Conservation (phyloP, 2,113 vertebrate species). For the Grammomys dolichurus region DNA sequence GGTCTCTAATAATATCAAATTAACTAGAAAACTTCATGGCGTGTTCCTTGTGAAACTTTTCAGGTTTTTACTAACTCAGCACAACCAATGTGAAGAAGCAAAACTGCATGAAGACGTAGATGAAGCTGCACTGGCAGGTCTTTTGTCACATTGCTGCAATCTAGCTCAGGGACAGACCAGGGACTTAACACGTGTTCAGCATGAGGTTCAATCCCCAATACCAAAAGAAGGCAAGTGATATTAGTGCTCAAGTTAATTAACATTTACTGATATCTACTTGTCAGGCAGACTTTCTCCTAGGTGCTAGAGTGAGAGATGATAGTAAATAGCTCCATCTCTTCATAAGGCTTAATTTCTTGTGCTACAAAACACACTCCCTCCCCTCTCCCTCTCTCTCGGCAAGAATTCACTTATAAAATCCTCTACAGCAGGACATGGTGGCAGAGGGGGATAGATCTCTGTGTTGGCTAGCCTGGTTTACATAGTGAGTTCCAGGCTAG, state of each 20-base stretch:
- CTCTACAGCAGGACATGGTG: not conserved
- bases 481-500: not conserved
- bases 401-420: conserved; percentile 15
- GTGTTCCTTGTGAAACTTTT: not conserved
- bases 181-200: too few relatives aligned
- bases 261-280: too few relatives aligned
- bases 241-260: not conserved
- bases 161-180: not conserved
- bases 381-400: not conserved
- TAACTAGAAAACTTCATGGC: not conserved
- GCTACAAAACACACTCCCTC: not conserved
- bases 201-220: not conserved
- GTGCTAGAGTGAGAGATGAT: not conserved
- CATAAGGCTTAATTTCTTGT: not conserved
- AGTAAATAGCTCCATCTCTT: not conserved
- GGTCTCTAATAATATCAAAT: not conserved
- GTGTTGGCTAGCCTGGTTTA: not conserved
- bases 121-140: not conserved
- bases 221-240: not conserved
- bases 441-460: not conserved
- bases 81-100: not conserved
- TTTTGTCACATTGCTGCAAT: not conserved
- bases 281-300: not conserved
- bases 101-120: not conserved
- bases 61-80: not conserved